phyloP scores from a whole-genome alignment of 2,797 vertebrate genomes.

The Mormyrus proboscirostris region DNA sequence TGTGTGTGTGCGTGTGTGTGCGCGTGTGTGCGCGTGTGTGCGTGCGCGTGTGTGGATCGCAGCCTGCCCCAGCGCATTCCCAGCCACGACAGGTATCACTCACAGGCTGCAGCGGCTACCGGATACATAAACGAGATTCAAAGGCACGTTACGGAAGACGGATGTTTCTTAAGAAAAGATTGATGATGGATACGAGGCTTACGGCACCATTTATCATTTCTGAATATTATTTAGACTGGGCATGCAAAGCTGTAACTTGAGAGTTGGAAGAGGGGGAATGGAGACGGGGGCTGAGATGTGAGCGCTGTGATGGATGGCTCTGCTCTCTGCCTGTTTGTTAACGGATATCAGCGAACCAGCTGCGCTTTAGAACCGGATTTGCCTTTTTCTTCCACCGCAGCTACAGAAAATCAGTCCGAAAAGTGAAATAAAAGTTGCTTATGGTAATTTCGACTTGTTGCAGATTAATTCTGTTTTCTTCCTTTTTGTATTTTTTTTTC shows the following conservation, averaged over 20 bases:
- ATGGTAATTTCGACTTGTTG: not conserved
- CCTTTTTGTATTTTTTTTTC: not conserved
- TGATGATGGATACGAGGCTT: conserved; percentile 95
- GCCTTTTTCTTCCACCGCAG: conserved; percentile 54
- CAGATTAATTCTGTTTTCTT: not conserved
- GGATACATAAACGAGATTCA: conserved; percentile 83
- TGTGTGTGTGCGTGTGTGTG: not conserved
- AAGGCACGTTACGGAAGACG: conserved; percentile 87
- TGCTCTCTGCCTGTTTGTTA: conserved; percentile 82
- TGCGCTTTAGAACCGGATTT: conserved; percentile 70
- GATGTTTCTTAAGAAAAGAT: conserved; percentile 88
- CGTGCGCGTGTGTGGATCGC: not conserved
- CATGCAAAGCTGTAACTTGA: conserved; percentile 97
- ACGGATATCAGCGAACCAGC: conserved; percentile 71
- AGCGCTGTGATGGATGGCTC: conserved; percentile 82
- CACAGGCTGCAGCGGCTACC: conserved; percentile 67
- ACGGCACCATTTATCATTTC: conserved; percentile 94
- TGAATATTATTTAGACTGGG: conserved; percentile 99
- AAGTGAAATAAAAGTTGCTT: conserved; percentile 43
- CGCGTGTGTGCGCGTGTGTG: not conserved
- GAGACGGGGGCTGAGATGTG: conserved; percentile 74
- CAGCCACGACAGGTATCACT: conserved; percentile 81
- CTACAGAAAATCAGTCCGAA: conserved; percentile 47
- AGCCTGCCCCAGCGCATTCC: conserved; percentile 40
- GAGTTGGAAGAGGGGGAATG: conserved; percentile 83